phyloP scores from a whole-genome alignment of 53 echinoderm and acorn worm species.

The Henricia sp. region DNA sequence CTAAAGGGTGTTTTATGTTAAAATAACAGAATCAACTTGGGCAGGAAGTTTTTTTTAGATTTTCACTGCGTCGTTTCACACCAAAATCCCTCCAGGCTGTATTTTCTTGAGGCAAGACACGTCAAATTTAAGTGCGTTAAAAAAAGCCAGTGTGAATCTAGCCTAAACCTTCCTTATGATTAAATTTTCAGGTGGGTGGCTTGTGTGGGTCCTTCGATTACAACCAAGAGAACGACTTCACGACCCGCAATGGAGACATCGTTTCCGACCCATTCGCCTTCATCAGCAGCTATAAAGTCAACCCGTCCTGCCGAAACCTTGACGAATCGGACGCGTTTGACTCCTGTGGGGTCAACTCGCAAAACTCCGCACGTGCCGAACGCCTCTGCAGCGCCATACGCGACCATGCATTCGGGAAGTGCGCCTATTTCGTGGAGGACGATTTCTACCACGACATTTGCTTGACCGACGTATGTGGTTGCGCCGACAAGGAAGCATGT shows the following conservation, averaged over 20 bases:
- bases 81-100: too few species aligned
- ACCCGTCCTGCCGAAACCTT: slow-evolving; percentile 20
- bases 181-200: slow-evolving; percentile 27
- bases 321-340: slow-evolving; percentile 27
- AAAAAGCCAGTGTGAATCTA: too few species aligned
- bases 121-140: too few species aligned
- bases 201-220: slow-evolving; percentile 55
- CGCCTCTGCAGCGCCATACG: slow-evolving; percentile 21
- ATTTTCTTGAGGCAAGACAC: too few species aligned
- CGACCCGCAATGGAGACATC: slow-evolving; percentile 46
- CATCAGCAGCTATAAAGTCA: slow-evolving; percentile 23
- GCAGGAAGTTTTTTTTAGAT: too few species aligned
- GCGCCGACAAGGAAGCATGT: slow-evolving; percentile 27
- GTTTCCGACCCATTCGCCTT: slow-evolving; percentile 27
- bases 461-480: slow-evolving; percentile 40
- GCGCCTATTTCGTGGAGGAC: slow-evolving; percentile 30
- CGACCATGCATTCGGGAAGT: background rate
- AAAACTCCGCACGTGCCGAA: slow-evolving; percentile 25
- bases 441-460: slow-evolving; percentile 38
- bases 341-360: slow-evolving; percentile 53
- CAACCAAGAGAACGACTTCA: slow-evolving; percentile 49
- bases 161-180: too few species aligned
- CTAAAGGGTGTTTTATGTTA: too few species aligned
- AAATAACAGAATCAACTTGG: too few species aligned
- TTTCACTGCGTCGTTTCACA: too few species aligned